Base-by-base conservation (phyloP, 2,888 invertebrate species). In the Gastrophysa polygoni region DNA sequence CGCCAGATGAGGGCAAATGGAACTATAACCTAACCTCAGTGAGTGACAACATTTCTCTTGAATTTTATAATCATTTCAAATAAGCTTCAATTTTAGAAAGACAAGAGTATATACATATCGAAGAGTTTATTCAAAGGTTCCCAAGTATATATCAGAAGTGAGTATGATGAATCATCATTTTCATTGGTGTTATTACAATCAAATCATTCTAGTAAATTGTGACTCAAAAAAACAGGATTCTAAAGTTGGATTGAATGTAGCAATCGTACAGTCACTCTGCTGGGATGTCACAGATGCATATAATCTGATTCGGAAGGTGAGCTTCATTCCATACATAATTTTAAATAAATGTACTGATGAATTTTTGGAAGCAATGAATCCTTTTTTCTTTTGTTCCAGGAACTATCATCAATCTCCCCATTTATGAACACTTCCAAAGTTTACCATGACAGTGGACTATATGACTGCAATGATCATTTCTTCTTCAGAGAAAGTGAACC, bases 101-200 rank as follows among this genome's bases (percentile, higher is more conserved):
- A 82, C 61, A 81, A 76, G 66, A 84, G 83, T 72, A 76, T 82
- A 47, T 83, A 84, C 69, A 77, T 75, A 71, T 85, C 82, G 75
- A 88, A 82, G 86, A 92, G 83, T 86, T 81, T 93, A 71, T 90
- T 88, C 80, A 88, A 88, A 76, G 87, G 86, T 66, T 88, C 92
- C 1, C 86, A 89, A 79, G 85, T 93, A 60, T 88, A 85, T 77
- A 85, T 92, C 56, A 84, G 85, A 80, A 83, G 91, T 91, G 83
- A 87, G 87, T 83, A 21, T 16, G 16, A 11, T 28, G 6, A 32
- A 6, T 50, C 24, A 24, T n/a, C n/a, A n/a, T n/a, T n/a, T n/a
- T n/a, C n/a, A n/a, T n/a, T n/a, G n/a, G n/a, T n/a, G n/a, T n/a
- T n/a, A n/a, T n/a, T n/a, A n/a, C 3, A 24, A 2, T n/a, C 11